Base-by-base conservation (phyloP, 1,140 invertebrate genomes). In the Nebria ingens region DNA sequence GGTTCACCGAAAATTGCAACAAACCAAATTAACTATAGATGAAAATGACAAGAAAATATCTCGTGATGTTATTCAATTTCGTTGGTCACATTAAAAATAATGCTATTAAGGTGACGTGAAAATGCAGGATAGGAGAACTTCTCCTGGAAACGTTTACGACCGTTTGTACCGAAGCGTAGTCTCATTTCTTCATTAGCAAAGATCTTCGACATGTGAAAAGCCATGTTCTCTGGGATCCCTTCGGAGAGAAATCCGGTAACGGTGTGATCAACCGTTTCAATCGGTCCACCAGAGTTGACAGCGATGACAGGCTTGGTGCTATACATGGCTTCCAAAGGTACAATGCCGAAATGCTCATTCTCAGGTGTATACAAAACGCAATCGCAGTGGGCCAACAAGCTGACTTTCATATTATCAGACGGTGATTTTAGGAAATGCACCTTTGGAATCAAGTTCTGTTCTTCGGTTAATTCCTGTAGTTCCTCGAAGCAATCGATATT, bases 311-410 rank as follows among this genome's bases (percentile, higher is more conserved):
- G 94, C 65, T 91, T 89, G 21, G 78, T 74, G 65, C 86, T 83
- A 67, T 91, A 93, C 97, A 99, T 99, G 0, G 96, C 94, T 78
- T 99, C 97, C 52, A 99, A 73, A 1, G 97, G 97, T 4, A 99
- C 97, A 67, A 99, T 99, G 2, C 97, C 97, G 81, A 99, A 99
- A 76, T 99, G 97, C 71, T 99, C 97, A 69, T 91, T 92, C 0
- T 85, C 80, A 2, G 97, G 97, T 17, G 97, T 99, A 62, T 99
- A 99, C 13, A 99, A 64, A 2, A 99, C 71, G 66, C 86, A 84
- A 60, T 82, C 77, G 65, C 86, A 85, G 15, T 45, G 6, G 50
- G 82, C 75, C 2, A 99, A 72, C 15, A 98, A 70, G 2, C 84
- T 77, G 20, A 89, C 78, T 73, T 98, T 98, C 40, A 87, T 78